A percentile compares a stretch with the other conserved stretches of the same genome.
These are phyloP conservation scores for Hyphantria cunea DNA, from an alignment of 1,140 invertebrate genomes.

Conservation along the genomic window DNA sequence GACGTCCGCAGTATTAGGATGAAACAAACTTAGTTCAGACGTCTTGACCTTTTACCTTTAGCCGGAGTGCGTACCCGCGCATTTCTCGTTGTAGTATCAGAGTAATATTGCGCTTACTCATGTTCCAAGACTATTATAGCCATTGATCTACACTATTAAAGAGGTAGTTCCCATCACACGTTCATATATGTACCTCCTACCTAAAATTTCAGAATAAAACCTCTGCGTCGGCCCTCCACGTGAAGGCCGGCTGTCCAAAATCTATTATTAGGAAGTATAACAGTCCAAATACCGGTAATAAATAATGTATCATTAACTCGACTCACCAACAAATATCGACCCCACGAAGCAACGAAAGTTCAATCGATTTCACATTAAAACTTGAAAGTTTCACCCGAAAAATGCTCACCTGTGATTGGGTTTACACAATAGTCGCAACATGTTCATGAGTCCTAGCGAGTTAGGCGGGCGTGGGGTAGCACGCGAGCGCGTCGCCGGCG, in stretches of 20 bases:
- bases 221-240: too few species aligned
- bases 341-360: constrained; percentile 38
- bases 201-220: too few species aligned
- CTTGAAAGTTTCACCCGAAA: constrained; percentile 42
- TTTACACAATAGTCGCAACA: constrained; percentile 34
- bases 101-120: constrained; percentile 31
- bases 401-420: constrained; percentile 42
- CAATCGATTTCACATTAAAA: constrained; percentile 52
- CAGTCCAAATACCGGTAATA: constrained; percentile 39
- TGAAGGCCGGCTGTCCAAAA: too few species aligned
- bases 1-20: constrained; percentile 9
- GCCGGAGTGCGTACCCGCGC: constrained; percentile 10
- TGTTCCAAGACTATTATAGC: constrained; percentile 33
- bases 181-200: too few species aligned
- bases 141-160: constrained; percentile 53
- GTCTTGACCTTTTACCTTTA: constrained; percentile 36
- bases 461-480: constrained; percentile 32
- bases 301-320: constrained; percentile 47
- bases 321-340: constrained; percentile 51
- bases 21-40: constrained; percentile 22
- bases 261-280: constrained; percentile 41
- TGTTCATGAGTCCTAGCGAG: constrained; percentile 28
- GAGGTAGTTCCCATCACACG: too few species aligned
- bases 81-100: constrained; percentile 24
- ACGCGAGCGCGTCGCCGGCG: constrained; percentile 25